Base-by-base conservation (phyloP, 2,113 vertebrate species). In the Channa maculata region DNA sequence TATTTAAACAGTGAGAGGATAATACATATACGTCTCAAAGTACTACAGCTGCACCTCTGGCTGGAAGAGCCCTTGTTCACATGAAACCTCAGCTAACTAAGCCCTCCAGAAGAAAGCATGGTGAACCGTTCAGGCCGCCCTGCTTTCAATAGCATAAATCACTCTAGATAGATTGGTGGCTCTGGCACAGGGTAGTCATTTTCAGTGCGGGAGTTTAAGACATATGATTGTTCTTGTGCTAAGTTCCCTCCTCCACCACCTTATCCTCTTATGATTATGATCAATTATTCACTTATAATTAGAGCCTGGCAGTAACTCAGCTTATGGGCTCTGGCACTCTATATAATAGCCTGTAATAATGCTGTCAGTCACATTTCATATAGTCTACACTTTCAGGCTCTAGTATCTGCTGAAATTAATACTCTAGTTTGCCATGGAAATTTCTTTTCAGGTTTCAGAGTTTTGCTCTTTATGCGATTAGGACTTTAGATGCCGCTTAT, bases 281-380 rank as follows among this genome's bases (percentile, higher is more conserved):
- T 89, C 86, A 91, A 88, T 93, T 92, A 91, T 90, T 82, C 84
- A 85, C 75, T 90, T 83, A 68, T 88, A 90, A 91, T 90, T 90
- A 88, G 71, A 92, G 72, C 75, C 80, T 87, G 75, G 77, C 87
- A 91, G 84, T 88, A 88, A 86, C 82, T 87, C 82, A 79, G 75
- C 75, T 80, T 78, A 83, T 84, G 74, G 75, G 79, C 78, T 71
- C 79, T 81, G 81, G 77, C 77, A 89, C 77, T 86, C 85, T 62
- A 80, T 78, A 81, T 88, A 85, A 90, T 85, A 87, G 82, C 84
- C 82, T 86, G 58, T 90, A 91, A 92, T 91, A 87, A 88, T 79
- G 84, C 85, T 89, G 83, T 90, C 86, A 85, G 68, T 92, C 86
- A 87, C 66, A 52, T 86, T 84, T 86, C 84, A 86, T 81, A 60